Percentiles rank a stretch among this genome's conserved stretches.
These are phyloP conservation scores for Chymomyza amoena DNA, from an alignment of 2,888 invertebrate species.

Conservation along the genomic window DNA sequence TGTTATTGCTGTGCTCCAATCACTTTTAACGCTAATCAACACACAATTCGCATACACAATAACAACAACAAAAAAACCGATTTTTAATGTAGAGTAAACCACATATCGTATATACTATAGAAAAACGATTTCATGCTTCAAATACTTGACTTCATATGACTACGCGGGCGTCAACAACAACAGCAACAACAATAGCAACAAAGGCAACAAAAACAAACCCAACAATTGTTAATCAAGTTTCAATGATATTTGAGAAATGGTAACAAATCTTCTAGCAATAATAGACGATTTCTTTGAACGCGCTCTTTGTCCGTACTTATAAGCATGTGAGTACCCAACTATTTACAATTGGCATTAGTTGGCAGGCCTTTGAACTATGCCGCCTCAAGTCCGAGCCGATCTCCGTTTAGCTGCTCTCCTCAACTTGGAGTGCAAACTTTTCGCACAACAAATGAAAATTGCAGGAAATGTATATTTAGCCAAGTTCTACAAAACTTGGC, in stretches of 20 bases:
- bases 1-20: conserved; percentile 8
- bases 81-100: conserved; percentile 41
- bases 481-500: not conserved
- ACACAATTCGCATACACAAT: conserved; percentile 31
- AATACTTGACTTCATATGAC: conserved; percentile 28
- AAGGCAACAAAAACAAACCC: conserved; percentile 4
- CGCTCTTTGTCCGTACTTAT: not conserved
- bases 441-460: conserved; percentile 5
- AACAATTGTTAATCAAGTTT: conserved; percentile 67
- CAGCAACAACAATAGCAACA: no score
- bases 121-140: conserved; percentile 63
- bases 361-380: conserved; percentile 26
- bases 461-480: not conserved
- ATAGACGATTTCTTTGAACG: conserved; percentile 5
- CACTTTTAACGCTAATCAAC: conserved; percentile 24
- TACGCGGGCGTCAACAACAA: not conserved
- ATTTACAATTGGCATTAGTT: not conserved
- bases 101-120: conserved; percentile 36
- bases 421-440: not conserved
- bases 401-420: conserved; percentile 17
- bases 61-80: conserved; percentile 9
- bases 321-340: not conserved
- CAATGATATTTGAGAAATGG: conserved; percentile 37
- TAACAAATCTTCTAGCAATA: conserved; percentile 11
- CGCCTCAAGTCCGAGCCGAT: conserved; percentile 25